phyloP scores from a whole-genome alignment of 1,140 invertebrate species.

The Manduca sexta region DNA sequence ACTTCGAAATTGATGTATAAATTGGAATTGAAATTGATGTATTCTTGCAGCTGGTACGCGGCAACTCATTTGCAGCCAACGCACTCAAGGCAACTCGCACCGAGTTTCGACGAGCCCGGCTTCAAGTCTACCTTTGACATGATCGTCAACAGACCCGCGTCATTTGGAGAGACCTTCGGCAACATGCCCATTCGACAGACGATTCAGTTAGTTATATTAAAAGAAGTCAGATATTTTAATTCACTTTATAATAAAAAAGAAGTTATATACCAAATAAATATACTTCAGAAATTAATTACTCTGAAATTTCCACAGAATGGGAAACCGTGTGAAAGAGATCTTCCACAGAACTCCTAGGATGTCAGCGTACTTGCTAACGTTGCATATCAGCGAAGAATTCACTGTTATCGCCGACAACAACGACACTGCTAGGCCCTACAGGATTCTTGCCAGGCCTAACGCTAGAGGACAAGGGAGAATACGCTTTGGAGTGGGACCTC shows the following conservation, averaged over 20 bases:
- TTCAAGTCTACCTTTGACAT: conserved; percentile 85
- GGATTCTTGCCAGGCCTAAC: conserved; percentile 81
- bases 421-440: conserved; percentile 65
- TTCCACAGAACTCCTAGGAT: conserved; percentile 83
- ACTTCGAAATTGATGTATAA: too few relatives aligned
- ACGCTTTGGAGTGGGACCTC: conserved; percentile 73
- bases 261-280: too few relatives aligned
- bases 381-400: conserved; percentile 80
- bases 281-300: too few relatives aligned
- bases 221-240: too few relatives aligned
- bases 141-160: conserved; percentile 43
- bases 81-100: conserved; percentile 88
- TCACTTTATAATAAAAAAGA: too few relatives aligned
- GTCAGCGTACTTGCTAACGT: conserved; percentile 89
- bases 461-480: conserved; percentile 78
- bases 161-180: conserved; percentile 44
- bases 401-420: conserved; percentile 75
- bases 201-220: too few relatives aligned
- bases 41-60: conserved; percentile 77
- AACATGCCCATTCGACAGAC: conserved; percentile 44
- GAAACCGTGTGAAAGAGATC: conserved; percentile 48
- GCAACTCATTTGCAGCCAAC: conserved; percentile 90
- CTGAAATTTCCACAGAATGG: conserved; percentile 30
- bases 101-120: conserved; percentile 93
- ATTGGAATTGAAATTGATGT: too few relatives aligned